These are phyloP conservation scores for Cyprinus carpio DNA, from an alignment of 2,113 vertebrate species.

Conservation along the genomic window DNA sequence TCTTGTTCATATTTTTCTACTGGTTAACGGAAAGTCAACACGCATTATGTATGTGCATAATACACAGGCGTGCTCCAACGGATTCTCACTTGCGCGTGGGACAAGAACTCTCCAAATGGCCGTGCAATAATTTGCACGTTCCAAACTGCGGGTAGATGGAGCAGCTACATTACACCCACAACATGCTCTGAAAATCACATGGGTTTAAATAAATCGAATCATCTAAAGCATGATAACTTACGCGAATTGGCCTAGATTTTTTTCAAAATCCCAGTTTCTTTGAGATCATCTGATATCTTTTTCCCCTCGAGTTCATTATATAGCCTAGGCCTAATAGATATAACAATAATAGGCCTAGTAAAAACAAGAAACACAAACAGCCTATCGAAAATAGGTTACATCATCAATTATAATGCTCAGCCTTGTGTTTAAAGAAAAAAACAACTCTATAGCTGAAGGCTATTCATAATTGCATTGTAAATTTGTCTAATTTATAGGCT, in stretches of 20 bases:
- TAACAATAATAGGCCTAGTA: background rate
- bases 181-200: background rate
- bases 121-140: conserved; percentile 51
- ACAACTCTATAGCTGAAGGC: background rate
- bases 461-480: background rate
- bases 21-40: conserved; percentile 13
- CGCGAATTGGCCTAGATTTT: background rate
- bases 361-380: background rate
- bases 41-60: conserved; percentile 40
- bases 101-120: conserved; percentile 56
- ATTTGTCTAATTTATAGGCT: background rate
- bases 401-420: background rate
- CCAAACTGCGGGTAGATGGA: conserved; percentile 19
- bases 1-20: background rate
- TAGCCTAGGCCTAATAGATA: background rate
- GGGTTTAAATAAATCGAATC: background rate
- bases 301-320: background rate
- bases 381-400: background rate
- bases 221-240: background rate
- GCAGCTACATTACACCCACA: background rate
- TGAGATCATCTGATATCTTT: too few species aligned
- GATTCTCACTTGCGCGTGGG: conserved; percentile 46
- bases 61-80: conserved; percentile 42
- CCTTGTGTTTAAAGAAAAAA: background rate
- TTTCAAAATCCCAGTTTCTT: too few species aligned